Percentiles rank a stretch among this genome's conserved stretches.
Evolutionary conservation across 23 tunicate species (phyloP).

Genomic region (Botrylloides violaceus): DNA sequence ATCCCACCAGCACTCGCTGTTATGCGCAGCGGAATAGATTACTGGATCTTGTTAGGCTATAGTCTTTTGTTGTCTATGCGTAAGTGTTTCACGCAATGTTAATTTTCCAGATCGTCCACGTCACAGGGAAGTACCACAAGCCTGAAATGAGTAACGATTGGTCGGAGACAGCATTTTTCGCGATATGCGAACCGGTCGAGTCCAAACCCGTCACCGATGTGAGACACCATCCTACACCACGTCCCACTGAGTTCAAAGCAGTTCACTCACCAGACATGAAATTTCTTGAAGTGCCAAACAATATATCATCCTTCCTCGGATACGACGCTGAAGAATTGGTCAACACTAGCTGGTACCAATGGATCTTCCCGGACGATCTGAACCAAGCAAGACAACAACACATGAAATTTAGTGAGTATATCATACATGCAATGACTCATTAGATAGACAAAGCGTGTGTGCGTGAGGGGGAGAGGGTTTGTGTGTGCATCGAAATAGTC

Average conservation of each 20-base stretch:
- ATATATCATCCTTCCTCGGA: constrained; percentile 67
- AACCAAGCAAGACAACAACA: constrained; percentile 89
- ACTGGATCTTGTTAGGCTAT: no score
- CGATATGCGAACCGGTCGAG: constrained; percentile 87
- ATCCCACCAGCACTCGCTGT: no score
- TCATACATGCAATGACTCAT: no score
- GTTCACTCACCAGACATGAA: constrained; percentile 91
- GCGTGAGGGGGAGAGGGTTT: no score
- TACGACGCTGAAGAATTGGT: constrained; percentile 86
- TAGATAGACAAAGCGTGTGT: no score
- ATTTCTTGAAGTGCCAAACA: constrained; percentile 86
- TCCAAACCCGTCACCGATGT: constrained; percentile 96
- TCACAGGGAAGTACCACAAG: constrained; percentile 71
- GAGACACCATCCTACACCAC: constrained; percentile 88
- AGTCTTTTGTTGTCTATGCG: no score
- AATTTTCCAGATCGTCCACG: constrained; percentile 83
- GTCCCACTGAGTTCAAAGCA: constrained; percentile 88
- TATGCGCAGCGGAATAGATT: no score
- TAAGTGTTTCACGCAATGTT: no score
- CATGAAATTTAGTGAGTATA: constrained; percentile 79
- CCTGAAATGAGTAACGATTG: constrained; percentile 77
- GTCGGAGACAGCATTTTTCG: constrained; percentile 83
- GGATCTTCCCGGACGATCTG: constrained; percentile 85
- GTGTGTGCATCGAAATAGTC: no score
- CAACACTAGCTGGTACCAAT: constrained; percentile 89